These are phyloP conservation scores for Eurytoma californica DNA, from an alignment of 2,888 invertebrate genomes.

Conservation along the genomic window DNA sequence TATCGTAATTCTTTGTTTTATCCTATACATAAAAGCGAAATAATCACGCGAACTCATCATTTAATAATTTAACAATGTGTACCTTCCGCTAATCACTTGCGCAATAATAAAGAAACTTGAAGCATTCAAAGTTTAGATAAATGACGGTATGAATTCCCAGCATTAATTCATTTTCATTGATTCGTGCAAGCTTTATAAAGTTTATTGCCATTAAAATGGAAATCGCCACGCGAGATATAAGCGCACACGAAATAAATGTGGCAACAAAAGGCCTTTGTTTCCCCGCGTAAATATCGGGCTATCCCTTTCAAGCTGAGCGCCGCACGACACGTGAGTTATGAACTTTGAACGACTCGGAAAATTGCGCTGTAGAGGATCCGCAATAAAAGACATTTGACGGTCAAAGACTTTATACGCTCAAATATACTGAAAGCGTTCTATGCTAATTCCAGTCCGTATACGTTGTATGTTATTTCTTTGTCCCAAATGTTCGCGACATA, in stretches of 20 bases:
- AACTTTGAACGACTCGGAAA: background rate
- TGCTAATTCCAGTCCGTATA: background rate
- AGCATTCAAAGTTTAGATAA: too few species aligned
- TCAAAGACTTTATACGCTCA: conserved; percentile 1
- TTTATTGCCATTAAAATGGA: conserved; percentile 19
- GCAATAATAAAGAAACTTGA: too few species aligned
- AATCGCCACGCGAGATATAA: conserved; percentile 1
- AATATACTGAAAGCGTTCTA: conserved; percentile 3
- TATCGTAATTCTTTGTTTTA: too few species aligned
- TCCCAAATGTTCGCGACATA: background rate
- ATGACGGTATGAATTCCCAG: background rate
- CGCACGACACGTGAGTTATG: conserved; percentile 15
- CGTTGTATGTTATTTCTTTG: background rate
- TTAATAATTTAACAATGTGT: too few species aligned
- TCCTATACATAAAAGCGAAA: too few species aligned
- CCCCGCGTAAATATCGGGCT: background rate
- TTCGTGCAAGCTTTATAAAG: conserved; percentile 20
- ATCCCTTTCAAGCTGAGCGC: background rate
- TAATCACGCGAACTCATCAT: too few species aligned
- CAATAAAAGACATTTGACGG: conserved; percentile 9
- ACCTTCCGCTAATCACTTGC: too few species aligned
- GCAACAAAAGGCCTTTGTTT: conserved; percentile 30
- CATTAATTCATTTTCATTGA: background rate
- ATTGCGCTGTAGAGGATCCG: background rate
- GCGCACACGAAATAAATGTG: background rate